These are phyloP conservation scores for Trichomalopsis sarcophagae DNA, from an alignment of 1,140 invertebrate genomes.

Conservation along the genomic window DNA sequence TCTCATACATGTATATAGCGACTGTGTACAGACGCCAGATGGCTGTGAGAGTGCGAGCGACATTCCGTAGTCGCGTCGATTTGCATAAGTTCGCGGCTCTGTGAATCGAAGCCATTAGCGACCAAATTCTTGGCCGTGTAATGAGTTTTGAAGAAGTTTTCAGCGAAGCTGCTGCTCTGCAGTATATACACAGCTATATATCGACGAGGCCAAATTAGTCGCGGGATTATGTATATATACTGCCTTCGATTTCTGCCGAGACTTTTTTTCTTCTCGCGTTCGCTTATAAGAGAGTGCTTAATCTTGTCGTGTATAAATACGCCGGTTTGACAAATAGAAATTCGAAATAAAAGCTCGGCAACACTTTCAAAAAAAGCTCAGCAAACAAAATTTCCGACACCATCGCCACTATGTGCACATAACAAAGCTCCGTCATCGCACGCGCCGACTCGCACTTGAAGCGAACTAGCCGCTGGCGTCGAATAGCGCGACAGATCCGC, in stretches of 20 bases:
- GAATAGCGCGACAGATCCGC: not conserved
- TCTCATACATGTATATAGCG: not conserved
- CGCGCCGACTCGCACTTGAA: too few species aligned
- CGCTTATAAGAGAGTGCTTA: not conserved
- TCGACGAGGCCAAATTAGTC: not conserved
- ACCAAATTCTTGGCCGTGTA: slow-evolving; percentile 2
- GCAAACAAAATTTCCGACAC: too few species aligned
- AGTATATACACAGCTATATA: not conserved
- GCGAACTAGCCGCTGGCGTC: not conserved
- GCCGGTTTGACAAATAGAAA: too few species aligned
- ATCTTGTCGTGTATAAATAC: too few species aligned
- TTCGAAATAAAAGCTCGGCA: too few species aligned
- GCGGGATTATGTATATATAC: not conserved
- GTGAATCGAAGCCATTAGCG: slow-evolving; percentile 37
- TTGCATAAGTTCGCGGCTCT: slow-evolving; percentile 23
- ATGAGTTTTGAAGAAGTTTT: slow-evolving; percentile 45
- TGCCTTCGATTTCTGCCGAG: not conserved
- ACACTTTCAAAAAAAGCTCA: too few species aligned
- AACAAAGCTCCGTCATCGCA: too few species aligned
- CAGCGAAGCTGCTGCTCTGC: not conserved
- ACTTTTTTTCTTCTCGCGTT: not conserved
- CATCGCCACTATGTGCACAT: too few species aligned
- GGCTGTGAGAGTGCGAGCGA: not conserved
- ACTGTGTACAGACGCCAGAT: not conserved
- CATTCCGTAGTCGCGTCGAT: slow-evolving; percentile 20